Evolutionary conservation across 2,113 vertebrate genomes (phyloP).

Genomic region (Oxyura jamaicensis): DNA sequence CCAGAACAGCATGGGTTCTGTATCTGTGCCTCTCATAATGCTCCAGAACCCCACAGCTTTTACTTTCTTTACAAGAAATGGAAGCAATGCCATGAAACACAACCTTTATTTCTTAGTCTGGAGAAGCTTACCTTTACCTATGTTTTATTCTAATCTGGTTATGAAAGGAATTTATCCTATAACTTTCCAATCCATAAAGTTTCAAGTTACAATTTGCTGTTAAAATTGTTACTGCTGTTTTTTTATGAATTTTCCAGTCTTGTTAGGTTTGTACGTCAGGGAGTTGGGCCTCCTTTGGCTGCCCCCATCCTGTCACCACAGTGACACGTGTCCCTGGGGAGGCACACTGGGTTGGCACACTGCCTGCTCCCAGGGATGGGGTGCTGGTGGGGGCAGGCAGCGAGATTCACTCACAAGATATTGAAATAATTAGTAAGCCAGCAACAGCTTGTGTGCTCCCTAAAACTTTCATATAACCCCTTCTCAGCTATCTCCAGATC

Average conservation of each 20-base stretch:
- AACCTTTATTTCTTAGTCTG: not conserved
- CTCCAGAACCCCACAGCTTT: not conserved
- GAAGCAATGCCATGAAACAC: not conserved
- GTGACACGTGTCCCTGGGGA: not conserved
- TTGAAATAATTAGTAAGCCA: not conserved
- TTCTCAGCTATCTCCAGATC: not conserved
- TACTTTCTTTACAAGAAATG: not conserved
- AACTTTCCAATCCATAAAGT: not conserved
- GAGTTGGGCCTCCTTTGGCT: not conserved
- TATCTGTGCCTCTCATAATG: not conserved
- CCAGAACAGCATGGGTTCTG: fast-evolving
- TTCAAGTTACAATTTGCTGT: not conserved
- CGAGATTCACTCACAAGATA: not conserved
- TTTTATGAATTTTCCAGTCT: not conserved
- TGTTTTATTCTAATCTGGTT: not conserved
- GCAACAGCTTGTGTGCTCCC: not conserved
- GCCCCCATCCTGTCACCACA: not conserved
- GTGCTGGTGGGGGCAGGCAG: fast-evolving
- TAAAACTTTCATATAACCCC: not conserved
- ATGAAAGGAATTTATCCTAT: not conserved
- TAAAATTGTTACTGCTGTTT: not conserved
- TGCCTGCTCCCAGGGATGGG: not conserved
- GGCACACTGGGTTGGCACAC: not conserved
- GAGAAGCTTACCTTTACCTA: not conserved
- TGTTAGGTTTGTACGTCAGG: not conserved